Conservation (phyloP, 2,888 invertebrate genomes). For the Tachina lurida region DNA sequence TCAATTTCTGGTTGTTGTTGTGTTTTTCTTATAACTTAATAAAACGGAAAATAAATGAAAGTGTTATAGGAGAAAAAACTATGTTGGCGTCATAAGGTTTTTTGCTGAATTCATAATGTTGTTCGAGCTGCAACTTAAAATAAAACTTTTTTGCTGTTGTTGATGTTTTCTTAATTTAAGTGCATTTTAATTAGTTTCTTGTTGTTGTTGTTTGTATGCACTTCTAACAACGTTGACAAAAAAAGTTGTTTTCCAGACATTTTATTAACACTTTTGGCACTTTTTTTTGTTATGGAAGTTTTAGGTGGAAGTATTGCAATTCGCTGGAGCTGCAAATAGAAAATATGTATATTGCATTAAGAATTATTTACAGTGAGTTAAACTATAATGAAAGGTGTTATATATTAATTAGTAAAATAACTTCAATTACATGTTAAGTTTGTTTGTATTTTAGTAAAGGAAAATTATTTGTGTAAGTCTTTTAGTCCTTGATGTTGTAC, state of each 20-base stretch:
- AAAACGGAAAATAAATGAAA: background rate
- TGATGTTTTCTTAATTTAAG: conserved; percentile 29
- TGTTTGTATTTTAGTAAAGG: too few relatives aligned
- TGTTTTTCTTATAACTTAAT: background rate
- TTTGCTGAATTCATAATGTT: conserved; percentile 9
- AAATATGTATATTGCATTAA: background rate
- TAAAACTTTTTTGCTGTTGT: conserved; percentile 6
- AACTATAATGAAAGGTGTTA: background rate
- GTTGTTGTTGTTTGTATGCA: background rate
- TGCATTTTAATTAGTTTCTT: conserved; percentile 52
- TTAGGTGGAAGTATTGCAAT: background rate
- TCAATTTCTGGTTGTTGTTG: background rate
- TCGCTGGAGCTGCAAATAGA: conserved; percentile 8
- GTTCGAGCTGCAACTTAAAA: conserved; percentile 31
- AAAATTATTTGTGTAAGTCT: too few relatives aligned
- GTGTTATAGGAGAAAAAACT: background rate
- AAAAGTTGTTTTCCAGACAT: background rate
- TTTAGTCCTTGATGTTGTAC: too few relatives aligned
- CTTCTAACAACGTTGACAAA: conserved; percentile 8
- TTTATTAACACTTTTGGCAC: background rate
- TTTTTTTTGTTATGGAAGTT: background rate
- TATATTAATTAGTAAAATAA: too few relatives aligned
- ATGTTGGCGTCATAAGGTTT: background rate
- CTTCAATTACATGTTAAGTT: too few relatives aligned
- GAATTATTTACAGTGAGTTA: background rate